Evolutionary conservation across 1,140 invertebrate genomes (phyloP).

Genomic region (Philaenus spumarius): DNA sequence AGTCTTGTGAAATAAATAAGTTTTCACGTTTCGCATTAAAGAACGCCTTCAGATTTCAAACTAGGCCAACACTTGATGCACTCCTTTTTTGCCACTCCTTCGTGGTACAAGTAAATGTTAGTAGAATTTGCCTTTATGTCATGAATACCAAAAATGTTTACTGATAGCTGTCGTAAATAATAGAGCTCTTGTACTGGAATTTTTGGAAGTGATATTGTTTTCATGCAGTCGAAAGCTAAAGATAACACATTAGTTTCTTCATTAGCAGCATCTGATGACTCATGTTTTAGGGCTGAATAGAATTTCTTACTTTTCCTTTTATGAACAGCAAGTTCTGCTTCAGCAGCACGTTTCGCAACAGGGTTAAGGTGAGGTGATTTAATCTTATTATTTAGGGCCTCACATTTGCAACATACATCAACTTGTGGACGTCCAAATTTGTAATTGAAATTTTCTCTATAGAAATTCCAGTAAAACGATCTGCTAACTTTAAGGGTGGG

Average conservation of each 20-base stretch:
- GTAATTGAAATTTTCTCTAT: background rate
- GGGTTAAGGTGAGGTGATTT: background rate
- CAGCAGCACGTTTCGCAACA: background rate
- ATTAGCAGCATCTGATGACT: too few relatives aligned
- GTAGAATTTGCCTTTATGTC: conserved; percentile 16
- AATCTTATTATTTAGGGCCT: background rate
- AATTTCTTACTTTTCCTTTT: background rate
- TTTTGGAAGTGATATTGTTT: conserved; percentile 19
- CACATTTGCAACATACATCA: conserved; percentile 2
- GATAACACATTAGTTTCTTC: background rate
- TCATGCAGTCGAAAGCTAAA: conserved; percentile 22
- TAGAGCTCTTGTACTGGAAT: conserved; percentile 22
- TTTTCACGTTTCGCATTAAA: too few relatives aligned
- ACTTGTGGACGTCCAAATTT: background rate
- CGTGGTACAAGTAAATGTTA: conserved; percentile 24
- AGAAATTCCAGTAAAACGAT: conserved; percentile 2
- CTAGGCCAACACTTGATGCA: conserved; percentile 23
- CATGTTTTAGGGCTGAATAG: background rate
- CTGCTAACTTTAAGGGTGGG: background rate
- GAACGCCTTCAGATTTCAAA: too few relatives aligned
- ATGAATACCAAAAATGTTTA: conserved; percentile 24
- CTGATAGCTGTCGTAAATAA: conserved; percentile 21
- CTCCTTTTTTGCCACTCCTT: conserved; percentile 20
- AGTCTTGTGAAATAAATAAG: too few relatives aligned
- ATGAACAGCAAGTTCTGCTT: background rate